These are phyloP conservation scores for Emydura subglobosa DNA, from an alignment of 2,113 vertebrate species.

Conservation along the genomic window DNA sequence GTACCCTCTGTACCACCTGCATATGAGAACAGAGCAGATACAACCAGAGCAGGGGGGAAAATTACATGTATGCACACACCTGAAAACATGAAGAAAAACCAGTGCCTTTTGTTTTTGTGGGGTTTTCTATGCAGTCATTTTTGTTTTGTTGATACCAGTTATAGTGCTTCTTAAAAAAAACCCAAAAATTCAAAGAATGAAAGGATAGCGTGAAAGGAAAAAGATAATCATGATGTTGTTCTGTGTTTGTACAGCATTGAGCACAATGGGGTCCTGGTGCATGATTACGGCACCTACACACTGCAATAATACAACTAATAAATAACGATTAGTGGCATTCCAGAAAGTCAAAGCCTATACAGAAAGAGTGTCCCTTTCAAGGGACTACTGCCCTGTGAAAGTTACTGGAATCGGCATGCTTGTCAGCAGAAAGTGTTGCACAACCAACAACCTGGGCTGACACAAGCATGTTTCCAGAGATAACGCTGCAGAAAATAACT, in stretches of 20 bases:
- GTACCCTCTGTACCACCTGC: neutral
- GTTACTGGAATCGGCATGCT: neutral
- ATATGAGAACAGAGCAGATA: neutral
- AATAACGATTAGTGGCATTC: neutral
- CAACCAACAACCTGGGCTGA: neutral
- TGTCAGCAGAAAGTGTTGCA: neutral
- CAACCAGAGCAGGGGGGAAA: neutral
- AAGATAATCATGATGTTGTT: neutral
- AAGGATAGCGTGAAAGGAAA: neutral
- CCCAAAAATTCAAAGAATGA: neutral
- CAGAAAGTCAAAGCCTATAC: neutral
- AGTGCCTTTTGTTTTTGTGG: neutral
- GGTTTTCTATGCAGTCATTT: fast-evolving
- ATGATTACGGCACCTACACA: neutral
- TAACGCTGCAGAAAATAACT: neutral
- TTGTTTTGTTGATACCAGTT: neutral
- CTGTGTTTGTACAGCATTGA: neutral
- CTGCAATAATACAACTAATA: neutral
- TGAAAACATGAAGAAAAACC: neutral
- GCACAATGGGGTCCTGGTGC: neutral
- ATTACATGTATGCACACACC: neutral
- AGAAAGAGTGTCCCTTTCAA: neutral
- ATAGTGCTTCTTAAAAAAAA: neutral
- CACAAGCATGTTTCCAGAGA: neutral
- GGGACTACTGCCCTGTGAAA: neutral